Conservation (phyloP, 2,797 vertebrate species). For the Acipenser oxyrinchus region DNA sequence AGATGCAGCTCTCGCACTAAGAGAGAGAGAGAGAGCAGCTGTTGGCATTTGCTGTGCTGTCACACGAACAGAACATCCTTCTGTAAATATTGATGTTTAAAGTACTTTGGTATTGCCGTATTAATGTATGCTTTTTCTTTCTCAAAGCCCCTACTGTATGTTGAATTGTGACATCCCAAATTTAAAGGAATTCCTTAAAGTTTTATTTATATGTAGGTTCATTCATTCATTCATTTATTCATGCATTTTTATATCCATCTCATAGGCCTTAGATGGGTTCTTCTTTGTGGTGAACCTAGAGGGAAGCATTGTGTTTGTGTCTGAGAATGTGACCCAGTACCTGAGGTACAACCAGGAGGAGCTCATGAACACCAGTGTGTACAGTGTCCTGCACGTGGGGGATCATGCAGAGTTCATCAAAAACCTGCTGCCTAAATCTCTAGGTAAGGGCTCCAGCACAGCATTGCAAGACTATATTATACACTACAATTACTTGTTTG, state of each 20-base stretch:
- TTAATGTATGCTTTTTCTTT: too few relatives aligned
- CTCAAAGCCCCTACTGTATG: too few relatives aligned
- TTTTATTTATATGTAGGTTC: too few relatives aligned
- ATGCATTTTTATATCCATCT: background rate
- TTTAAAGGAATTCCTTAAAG: too few relatives aligned
- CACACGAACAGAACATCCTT: background rate
- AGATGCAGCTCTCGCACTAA: slow-evolving; percentile 16
- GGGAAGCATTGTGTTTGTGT: slow-evolving; percentile 94
- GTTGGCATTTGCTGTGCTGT: slow-evolving; percentile 13
- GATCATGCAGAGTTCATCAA: slow-evolving; percentile 95
- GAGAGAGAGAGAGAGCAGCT: slow-evolving; percentile 15
- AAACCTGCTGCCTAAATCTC: slow-evolving; percentile 96
- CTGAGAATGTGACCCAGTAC: slow-evolving; percentile 96
- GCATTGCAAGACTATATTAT: too few relatives aligned
- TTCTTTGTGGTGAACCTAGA: slow-evolving; percentile 98
- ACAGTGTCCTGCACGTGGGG: slow-evolving; percentile 92
- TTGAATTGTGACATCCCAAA: too few relatives aligned
- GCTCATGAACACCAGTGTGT: slow-evolving; percentile 97
- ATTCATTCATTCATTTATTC: too few relatives aligned
- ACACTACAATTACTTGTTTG: too few relatives aligned
- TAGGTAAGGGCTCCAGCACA: slow-evolving; percentile 55
- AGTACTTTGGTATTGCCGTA: too few relatives aligned
- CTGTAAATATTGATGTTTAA: too few relatives aligned
- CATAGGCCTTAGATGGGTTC: slow-evolving; percentile 91
- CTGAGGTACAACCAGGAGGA: slow-evolving; percentile 97